Evolutionary conservation across 2,113 vertebrate genomes (phyloP), one percentile per base, ranked within the genome.

Genomic region (Podarcis muralis): DNA sequence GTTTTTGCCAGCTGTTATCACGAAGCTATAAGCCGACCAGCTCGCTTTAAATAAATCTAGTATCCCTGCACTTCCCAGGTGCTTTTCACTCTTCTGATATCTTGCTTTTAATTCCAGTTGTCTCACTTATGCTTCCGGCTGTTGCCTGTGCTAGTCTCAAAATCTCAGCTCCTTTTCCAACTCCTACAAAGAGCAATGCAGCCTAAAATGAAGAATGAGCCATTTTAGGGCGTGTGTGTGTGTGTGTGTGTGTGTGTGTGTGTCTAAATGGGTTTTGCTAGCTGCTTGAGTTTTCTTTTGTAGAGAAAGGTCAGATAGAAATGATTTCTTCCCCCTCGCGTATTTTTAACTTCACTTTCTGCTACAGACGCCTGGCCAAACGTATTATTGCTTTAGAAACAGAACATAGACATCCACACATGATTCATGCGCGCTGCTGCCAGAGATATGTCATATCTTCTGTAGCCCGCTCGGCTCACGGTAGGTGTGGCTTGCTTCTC

Each of bases 401-500:
- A 85, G 1, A 0, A 80, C 0, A 8, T 83, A 59, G 83, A 79
- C 92, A 83, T 12, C 32, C 87, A 88, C 1, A 0, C 89, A 90
- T 92, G 93, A 95, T 93, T 95, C 90, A 92, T 68, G 68, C 87
- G 2, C 7, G 1, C 77, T 81, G 85, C 90, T 92, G 84, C 94
- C 87, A 84, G 92, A 90, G 83, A 81, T 87, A 87, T 90, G 87
- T 91, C 88, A 68, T 94, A 93, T 88, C 92, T 93, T 43, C 85
- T 27, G 87, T 0, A 0, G 85, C 91, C 90, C 88, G 88, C 92
- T 94, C 92, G 90, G 87, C 88, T 91, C 71, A 85, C 15, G 32
- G 90, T 94, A 92, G 93, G 90, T 95, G 93, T 91, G 90, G 62
- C 88, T 91, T 88, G 90, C 77, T 74, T 35, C 71, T 90, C 37